Conservation (phyloP, 2,888 invertebrate genomes). For the Oscheius myriophilus region DNA sequence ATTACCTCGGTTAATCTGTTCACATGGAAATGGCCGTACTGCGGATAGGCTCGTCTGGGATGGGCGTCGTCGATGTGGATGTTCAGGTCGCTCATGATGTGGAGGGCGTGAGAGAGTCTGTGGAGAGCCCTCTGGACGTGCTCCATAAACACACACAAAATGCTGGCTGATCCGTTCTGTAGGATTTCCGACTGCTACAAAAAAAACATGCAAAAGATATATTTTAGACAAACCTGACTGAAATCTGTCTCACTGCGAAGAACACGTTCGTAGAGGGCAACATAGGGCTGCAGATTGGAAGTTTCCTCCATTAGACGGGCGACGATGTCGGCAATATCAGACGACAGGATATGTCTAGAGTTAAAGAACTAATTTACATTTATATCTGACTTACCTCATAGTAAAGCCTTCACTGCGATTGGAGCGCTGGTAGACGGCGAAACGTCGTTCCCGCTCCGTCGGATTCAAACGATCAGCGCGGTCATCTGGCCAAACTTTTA, state of each 20-base stretch:
- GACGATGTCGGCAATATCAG: conserved; percentile 4
- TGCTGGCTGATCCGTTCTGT: conserved; percentile 8
- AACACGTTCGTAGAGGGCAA: conserved; percentile 10
- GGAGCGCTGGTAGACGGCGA: background rate
- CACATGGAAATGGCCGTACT: conserved; percentile 5
- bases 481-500: background rate
- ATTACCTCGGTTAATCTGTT: too few species aligned
- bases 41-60: conserved; percentile 30
- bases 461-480: background rate
- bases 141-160: conserved; percentile 24
- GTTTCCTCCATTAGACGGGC: conserved; percentile 5
- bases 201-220: background rate
- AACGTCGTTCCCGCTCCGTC: background rate
- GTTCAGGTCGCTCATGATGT: conserved; percentile 22
- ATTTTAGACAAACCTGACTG: background rate
- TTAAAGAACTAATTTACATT: background rate
- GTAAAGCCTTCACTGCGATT: background rate
- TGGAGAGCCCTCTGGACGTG: conserved; percentile 25
- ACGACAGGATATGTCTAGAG: conserved; percentile 19
- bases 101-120: conserved; percentile 21
- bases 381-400: too few species aligned
- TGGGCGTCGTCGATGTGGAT: conserved; percentile 20
- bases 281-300: background rate
- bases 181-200: background rate
- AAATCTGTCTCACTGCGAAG: conserved; percentile 6